These are phyloP conservation scores for Mythimna albipuncta DNA, from an alignment of 2,888 invertebrate species.

Conservation along the genomic window DNA sequence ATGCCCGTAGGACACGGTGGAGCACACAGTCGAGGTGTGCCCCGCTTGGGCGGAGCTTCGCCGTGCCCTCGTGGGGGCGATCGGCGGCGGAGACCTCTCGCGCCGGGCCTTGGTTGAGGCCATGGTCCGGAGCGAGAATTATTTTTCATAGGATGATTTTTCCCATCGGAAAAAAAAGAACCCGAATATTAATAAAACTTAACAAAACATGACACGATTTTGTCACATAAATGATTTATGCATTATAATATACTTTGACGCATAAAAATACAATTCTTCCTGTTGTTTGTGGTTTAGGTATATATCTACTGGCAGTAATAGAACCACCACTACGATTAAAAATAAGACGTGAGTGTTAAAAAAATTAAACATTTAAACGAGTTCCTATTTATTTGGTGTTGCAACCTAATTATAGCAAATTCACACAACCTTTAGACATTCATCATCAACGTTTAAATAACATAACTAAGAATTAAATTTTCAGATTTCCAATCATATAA, in stretches of 20 bases:
- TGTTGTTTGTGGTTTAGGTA: background rate
- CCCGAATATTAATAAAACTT: background rate
- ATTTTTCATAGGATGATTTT: no score
- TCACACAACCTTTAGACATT: slow-evolving; percentile 4
- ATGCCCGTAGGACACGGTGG: no score
- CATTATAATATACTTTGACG: background rate
- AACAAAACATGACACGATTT: background rate
- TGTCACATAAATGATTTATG: background rate
- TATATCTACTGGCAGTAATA: background rate
- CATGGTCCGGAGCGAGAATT: no score
- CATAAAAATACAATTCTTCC: background rate
- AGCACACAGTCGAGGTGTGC: no score
- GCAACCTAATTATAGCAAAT: slow-evolving; percentile 17
- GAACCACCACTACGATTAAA: background rate
- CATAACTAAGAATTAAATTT: slow-evolving; percentile 8
- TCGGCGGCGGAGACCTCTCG: no score
- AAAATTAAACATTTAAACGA: background rate
- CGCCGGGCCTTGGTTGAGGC: no score
- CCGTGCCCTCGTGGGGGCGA: no score
- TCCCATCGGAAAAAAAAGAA: no score
- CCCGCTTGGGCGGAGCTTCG: no score
- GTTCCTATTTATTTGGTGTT: background rate
- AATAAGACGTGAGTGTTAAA: background rate
- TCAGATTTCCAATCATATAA: slow-evolving; percentile 51
- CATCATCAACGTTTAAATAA: slow-evolving; percentile 15